Percentiles rank a stretch among this genome's conserved stretches.
phyloP scores from a whole-genome alignment of 2,113 vertebrate genomes.

The Holacanthus passer region DNA sequence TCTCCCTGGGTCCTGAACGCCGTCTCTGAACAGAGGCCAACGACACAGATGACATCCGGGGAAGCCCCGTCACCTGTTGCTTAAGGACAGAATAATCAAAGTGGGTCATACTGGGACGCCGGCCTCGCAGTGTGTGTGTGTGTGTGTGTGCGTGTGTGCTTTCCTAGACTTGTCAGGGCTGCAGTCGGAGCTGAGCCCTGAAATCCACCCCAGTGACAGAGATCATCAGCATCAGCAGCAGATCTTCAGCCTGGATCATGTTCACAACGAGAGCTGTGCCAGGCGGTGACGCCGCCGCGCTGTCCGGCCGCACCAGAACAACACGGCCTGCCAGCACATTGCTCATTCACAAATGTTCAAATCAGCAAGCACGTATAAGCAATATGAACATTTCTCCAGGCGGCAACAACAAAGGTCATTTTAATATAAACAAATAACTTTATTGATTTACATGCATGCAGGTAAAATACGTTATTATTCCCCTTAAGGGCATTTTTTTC shows the following conservation, averaged over 20 bases:
- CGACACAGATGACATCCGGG: conserved; percentile 73
- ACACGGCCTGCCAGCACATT: conserved; percentile 40
- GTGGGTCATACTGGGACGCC: conserved; percentile 67
- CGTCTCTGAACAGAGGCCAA: conserved; percentile 74
- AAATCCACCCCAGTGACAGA: conserved; percentile 77
- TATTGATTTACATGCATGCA: conserved; percentile 67
- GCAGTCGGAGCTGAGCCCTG: conserved; percentile 64
- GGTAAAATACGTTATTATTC: conserved; percentile 59
- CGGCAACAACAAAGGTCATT: conserved; percentile 40
- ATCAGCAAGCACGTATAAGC: conserved; percentile 19
- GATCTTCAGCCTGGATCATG: conserved; percentile 73
- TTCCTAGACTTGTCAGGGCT: conserved; percentile 60
- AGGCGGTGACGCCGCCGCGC: conserved; percentile 53
- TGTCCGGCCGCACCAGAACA: conserved; percentile 39
- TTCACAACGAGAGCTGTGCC: conserved; percentile 67
- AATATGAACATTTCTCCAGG: conserved; percentile 17
- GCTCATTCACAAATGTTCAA: conserved; percentile 42
- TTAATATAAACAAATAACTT: conserved; percentile 53
- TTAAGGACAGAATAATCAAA: conserved; percentile 73
- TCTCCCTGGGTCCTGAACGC: conserved; percentile 74
- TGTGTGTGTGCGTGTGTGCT: conserved; percentile 28
- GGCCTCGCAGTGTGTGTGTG: conserved; percentile 54
- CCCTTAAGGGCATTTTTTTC: conserved; percentile 50
- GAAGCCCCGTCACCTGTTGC: conserved; percentile 81
- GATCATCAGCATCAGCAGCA: conserved; percentile 76